Evolutionary conservation across 2,113 vertebrate genomes (phyloP).

Genomic region (Morphnarchus princeps): DNA sequence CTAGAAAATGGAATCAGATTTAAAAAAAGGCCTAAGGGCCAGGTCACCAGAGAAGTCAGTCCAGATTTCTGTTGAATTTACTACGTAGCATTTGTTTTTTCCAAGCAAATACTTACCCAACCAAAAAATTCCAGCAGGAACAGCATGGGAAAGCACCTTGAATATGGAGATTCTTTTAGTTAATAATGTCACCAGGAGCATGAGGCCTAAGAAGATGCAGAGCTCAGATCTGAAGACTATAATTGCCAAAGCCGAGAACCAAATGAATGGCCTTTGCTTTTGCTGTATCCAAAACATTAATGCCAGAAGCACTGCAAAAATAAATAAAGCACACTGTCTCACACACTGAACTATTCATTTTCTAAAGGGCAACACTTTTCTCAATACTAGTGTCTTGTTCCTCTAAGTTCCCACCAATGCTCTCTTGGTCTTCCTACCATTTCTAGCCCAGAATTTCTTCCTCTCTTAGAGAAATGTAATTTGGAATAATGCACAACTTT

Average conservation of each 20-base stretch:
- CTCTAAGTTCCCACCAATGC: not conserved
- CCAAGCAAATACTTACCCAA: conserved; percentile 77
- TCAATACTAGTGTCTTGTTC: not conserved
- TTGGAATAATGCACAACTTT: not conserved
- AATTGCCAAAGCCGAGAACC: conserved; percentile 87
- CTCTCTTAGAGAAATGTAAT: not conserved
- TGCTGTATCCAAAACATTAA: conserved; percentile 88
- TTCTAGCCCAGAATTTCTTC: not conserved
- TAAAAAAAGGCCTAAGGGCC: not conserved
- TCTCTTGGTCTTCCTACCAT: not conserved
- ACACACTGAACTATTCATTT: not conserved
- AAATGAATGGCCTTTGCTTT: conserved; percentile 78
- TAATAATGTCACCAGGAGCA: conserved; percentile 81
- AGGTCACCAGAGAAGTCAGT: not conserved
- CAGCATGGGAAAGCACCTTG: conserved; percentile 74
- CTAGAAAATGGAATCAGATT: not conserved
- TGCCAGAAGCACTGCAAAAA: conserved; percentile 81
- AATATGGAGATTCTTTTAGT: conserved; percentile 74
- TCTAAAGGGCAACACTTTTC: not conserved
- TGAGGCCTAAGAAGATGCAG: conserved; percentile 85
- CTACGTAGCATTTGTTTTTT: not conserved
- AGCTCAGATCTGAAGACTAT: conserved; percentile 92
- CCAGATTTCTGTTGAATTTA: not conserved
- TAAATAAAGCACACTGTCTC: not conserved
- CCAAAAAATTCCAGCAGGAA: conserved; percentile 84